These are phyloP conservation scores for Cyclargus thomasi DNA, from an alignment of 1,140 invertebrate species.

Conservation along the genomic window DNA sequence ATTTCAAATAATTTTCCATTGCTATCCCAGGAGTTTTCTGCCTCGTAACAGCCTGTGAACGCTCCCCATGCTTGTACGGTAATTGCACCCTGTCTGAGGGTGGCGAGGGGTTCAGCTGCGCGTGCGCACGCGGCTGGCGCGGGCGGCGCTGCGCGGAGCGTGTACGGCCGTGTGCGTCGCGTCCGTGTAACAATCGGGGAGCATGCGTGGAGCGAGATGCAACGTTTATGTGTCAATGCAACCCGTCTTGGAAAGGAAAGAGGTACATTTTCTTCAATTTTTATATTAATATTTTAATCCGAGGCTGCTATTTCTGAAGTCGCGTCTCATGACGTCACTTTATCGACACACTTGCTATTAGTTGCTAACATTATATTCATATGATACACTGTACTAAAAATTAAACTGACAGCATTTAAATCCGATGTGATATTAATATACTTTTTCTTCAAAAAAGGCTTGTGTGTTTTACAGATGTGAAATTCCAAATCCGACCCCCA, in stretches of 20 bases:
- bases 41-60: conserved; percentile 81
- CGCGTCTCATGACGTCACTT: no score
- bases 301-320: no score
- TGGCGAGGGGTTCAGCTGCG: conserved; percentile 61
- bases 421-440: no score
- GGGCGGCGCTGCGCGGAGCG: conserved; percentile 79
- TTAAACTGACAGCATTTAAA: no score
- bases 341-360: no score
- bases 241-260: conserved; percentile 83
- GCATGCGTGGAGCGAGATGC: conserved; percentile 79
- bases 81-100: conserved; percentile 75
- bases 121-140: conserved; percentile 79
- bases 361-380: no score
- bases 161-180: conserved; percentile 80
- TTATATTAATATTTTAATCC: no score
- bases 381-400: no score
- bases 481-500: conserved; percentile 59
- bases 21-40: conserved; percentile 78
- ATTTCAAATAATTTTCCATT: conserved; percentile 14
- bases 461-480: conserved; percentile 46
- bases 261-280: no score
- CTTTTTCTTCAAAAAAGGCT: no score
- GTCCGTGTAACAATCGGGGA: conserved; percentile 83
- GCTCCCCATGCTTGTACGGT: conserved; percentile 83
- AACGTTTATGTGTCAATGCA: conserved; percentile 81